Evolutionary conservation across 2,113 vertebrate genomes (phyloP), one percentile per base, ranked within the genome.

Genomic region (Percina caprodes): DNA sequence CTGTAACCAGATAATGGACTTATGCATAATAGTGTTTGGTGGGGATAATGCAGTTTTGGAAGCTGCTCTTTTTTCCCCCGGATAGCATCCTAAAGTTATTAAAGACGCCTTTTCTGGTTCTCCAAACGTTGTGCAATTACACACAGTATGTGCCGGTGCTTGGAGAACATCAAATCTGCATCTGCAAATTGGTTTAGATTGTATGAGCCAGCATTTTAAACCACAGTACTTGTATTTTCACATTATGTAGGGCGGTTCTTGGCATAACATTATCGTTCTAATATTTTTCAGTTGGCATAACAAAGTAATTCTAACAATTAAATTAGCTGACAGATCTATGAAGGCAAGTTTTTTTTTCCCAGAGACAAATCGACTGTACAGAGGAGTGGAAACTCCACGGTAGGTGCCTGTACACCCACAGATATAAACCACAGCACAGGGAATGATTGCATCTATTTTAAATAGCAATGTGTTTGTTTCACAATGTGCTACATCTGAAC

Each of bases 1-100:
- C 84, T 74, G 23, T 79, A 87, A 86, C 82, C 79, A 85, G 82
- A 91, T 91, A 84, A 92, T 87, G 67, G 86, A 87, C 68, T 87
- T 79, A 63, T 86, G 82, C 86, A 85, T 86, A 83, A 90, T 89
- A 82, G 85, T 87, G 82, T 83, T 90, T 52, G 9, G 45, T 68
- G 60, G 49, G 48, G 74, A 85, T 92, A 88, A 91, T 92, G 87
- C 75, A 39, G 85, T 93, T 91, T 66, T 61, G 51, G 59, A 75
- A 58, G 59, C 81, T 48, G 67, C 51, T 61, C 55, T 82, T 60
- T 46, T 33, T 70, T 26, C 1, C n/a, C 55, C 23, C n/a, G n/a
- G n/a, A n/a, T 88, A 78, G 60, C 79, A 85, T 88, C 84, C 87
- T 72, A 75, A 88, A 85, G 39, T 79, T 69, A 49, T 85, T 74